Evolutionary conservation across 2,888 invertebrate genomes (phyloP).

Genomic region (Netelia virgata): DNA sequence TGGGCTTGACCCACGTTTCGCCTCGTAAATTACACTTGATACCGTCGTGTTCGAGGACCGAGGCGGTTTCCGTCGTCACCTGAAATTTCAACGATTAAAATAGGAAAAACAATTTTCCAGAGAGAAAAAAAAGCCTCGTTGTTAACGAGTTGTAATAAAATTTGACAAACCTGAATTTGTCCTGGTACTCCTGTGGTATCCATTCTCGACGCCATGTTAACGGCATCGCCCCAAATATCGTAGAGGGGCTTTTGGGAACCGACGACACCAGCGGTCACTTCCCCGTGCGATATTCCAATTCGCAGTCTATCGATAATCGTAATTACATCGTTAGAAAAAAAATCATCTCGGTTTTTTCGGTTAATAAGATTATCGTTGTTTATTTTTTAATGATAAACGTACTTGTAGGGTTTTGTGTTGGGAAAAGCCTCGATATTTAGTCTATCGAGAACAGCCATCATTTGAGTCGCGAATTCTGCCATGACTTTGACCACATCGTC

Average conservation of each 20-base stretch:
- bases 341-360: not conserved
- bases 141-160: not conserved
- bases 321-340: not conserved
- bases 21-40: slow-evolving; percentile 90
- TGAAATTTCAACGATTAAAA: slow-evolving; percentile 73
- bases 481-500: slow-evolving; percentile 86
- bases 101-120: slow-evolving; percentile 4
- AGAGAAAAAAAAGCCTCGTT: not conserved
- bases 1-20: slow-evolving; percentile 91
- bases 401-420: slow-evolving; percentile 80
- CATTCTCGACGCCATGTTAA: slow-evolving; percentile 98
- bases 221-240: slow-evolving; percentile 98
- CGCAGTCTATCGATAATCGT: slow-evolving; percentile 74
- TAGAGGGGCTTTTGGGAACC: slow-evolving; percentile 97
- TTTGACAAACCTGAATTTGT: slow-evolving; percentile 89
- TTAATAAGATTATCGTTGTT: not conserved
- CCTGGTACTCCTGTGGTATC: slow-evolving; percentile 95
- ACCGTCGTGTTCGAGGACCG: slow-evolving; percentile 89
- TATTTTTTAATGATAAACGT: slow-evolving; percentile 38
- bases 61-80: slow-evolving; percentile 91
- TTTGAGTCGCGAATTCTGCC: slow-evolving; percentile 90
- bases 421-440: slow-evolving; percentile 87
- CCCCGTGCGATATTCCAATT: slow-evolving; percentile 94
- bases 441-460: slow-evolving; percentile 89
- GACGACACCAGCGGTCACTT: slow-evolving; percentile 97